Evolutionary conservation across 2,113 vertebrate species (phyloP), one percentile per base, ranked within the genome.

Genomic region (Chloropsis cyanopogon): DNA sequence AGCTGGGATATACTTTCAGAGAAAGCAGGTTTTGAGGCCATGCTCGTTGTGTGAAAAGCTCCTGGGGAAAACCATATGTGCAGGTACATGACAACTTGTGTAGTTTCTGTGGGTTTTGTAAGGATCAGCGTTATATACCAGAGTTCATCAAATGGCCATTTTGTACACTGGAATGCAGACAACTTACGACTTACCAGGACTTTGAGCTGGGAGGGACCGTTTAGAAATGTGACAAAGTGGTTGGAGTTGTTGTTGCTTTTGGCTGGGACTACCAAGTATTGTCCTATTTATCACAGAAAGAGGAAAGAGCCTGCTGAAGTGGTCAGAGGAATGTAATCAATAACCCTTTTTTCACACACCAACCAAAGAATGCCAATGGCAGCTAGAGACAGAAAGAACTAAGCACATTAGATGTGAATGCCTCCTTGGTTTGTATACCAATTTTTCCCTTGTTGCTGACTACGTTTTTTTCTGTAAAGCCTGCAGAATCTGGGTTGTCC

Each of bases 1-100:
- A 86, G 59, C 42, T 72, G 47, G 17, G 52, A 50, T 60, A 42
- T 52, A 20, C 63, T 71, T 73, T 39, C 60, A 81, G 82, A 73
- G 28, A 78, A 77, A 86, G 18, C 65, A 88, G 63, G 22, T 78
- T 59, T 60, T 6, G 6, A 11, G 47, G 29, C 37, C 4, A 0
- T 18, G 26, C 56, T 4, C 80, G n/a, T 46, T 35, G 10, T 24
- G 19, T 37, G 25, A 10, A 41, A 81, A 63, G 35, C 22, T 75
- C 60, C 65, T 46, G 41, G 20, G 47, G 41, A 28, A 86, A 89
- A 53, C 37, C 46, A 1, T 16, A 18, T 12, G 22, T 3, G 3
- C n/a, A 69, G 26, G 75, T 53, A 56, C 0, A 0, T 35, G 59
- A 57, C 16, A 24, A 9, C 16, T 71, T 20, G 53, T 57, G 41